Evolutionary conservation across 2,888 invertebrate species (phyloP), one percentile per base, ranked within the genome.

Genomic region (Nymphalis polychloros): DNA sequence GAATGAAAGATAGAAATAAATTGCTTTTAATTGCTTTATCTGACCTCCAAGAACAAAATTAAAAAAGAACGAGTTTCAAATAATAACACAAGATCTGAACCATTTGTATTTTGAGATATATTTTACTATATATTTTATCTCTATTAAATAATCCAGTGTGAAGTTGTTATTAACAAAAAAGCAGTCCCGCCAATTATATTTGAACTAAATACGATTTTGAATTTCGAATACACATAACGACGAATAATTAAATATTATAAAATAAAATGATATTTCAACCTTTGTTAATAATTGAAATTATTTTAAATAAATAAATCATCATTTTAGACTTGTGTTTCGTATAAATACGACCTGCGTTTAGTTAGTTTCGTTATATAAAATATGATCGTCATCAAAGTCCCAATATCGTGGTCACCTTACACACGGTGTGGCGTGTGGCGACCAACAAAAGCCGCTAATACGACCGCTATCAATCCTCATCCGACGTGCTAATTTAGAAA

Each of bases 391-490:
- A 41, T 13, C 41, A 41, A 13, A 4, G 13, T 41, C 4, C 41
- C 2, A 13, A 31, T 31, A 23, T 19, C 16, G 49, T 63, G 64
- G 73, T 55, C 50, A 68, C 61, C 64, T 19, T 20, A 63, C 52
- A 23, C 50, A 13, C 31, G 23, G 62, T 60, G 55, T 77, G 79
- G 75, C 79, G 75, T 75, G 75, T 77, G 76, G 79, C 78, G 81
- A 78, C 76, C 78, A 83, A 85, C 86, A 84, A 84, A 84, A 84
- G 78, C 81, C 77, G 91, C 89, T 91, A 91, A 91, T 87, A 87
- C 86, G 84, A 82, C 82, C 85, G 78, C 87, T 87, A 90, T 90
- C 88, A 86, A 79, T 77, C 78, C 73, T 64, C 76, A 71, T 72
- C 72, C 70, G 59, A 86, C 72, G 75, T 77, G 83, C 79, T 83